phyloP scores from a whole-genome alignment of 2,113 vertebrate genomes.

The Rhinolophus ferrumequinum region DNA sequence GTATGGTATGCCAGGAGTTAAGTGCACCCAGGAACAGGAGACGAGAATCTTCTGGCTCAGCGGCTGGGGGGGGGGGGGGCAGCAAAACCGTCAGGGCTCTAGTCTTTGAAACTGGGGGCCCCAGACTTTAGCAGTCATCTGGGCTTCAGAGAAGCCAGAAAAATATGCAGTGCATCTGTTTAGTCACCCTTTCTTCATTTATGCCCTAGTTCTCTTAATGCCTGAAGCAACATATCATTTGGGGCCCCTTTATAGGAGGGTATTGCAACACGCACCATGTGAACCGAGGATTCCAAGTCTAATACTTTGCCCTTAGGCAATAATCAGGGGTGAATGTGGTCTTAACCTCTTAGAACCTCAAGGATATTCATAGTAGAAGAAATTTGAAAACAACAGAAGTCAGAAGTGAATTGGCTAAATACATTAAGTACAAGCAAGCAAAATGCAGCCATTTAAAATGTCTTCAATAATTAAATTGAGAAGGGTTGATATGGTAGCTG shows the following conservation, averaged over 20 bases:
- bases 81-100: neutral
- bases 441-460: neutral
- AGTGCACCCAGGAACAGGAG: neutral
- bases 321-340: neutral
- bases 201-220: neutral
- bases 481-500: neutral
- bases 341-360: neutral
- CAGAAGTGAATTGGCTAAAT: neutral
- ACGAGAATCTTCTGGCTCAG: neutral
- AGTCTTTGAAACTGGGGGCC: neutral
- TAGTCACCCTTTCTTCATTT: neutral
- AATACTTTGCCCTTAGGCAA: neutral
- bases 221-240: neutral
- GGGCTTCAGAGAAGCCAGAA: neutral
- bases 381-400: constrained; percentile 23
- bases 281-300: neutral
- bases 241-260: neutral
- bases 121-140: neutral
- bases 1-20: neutral
- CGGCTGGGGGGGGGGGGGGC: neutral
- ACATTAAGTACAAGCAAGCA: neutral
- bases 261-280: neutral
- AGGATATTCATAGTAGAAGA: neutral
- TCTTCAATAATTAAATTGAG: constrained; percentile 31
- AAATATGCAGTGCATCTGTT: neutral